Evolutionary conservation across 1,140 invertebrate genomes (phyloP).

Genomic region (Bombus confusus): DNA sequence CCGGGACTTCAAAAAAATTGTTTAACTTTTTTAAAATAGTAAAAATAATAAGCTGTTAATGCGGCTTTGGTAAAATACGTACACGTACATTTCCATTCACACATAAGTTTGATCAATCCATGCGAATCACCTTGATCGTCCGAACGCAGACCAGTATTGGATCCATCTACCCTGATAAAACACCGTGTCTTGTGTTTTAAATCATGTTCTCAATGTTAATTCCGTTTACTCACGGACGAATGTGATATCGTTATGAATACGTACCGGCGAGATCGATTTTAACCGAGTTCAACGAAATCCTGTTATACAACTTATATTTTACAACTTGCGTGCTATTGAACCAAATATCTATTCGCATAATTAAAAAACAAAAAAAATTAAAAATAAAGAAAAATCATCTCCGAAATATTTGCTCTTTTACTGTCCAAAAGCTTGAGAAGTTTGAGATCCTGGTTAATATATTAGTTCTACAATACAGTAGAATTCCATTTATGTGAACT

Average conservation of each 20-base stretch:
- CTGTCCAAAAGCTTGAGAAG: background rate
- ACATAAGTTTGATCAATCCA: conserved; percentile 31
- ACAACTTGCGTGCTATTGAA: background rate
- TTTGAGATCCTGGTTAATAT: background rate
- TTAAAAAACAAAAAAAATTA: background rate
- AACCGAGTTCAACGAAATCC: conserved; percentile 28
- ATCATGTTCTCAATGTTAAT: conserved; percentile 7
- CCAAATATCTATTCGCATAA: too few relatives aligned
- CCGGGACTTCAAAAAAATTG: too few relatives aligned
- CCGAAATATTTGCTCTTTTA: background rate
- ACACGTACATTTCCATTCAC: background rate
- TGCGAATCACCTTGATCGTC: conserved; percentile 2
- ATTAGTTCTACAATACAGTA: background rate
- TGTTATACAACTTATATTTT: conserved; percentile 5
- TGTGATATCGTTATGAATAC: conserved; percentile 12
- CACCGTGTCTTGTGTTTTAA: conserved; percentile 18
- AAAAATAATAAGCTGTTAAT: background rate
- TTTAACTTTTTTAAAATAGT: background rate
- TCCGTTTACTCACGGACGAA: conserved; percentile 22
- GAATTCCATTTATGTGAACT: too few relatives aligned
- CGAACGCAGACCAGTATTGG: conserved; percentile 6
- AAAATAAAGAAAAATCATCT: background rate
- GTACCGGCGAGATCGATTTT: conserved; percentile 21
- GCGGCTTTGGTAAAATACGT: background rate
- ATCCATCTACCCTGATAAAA: background rate